Evolutionary conservation across 2,888 invertebrate species (phyloP), one percentile per base, ranked within the genome.

Genomic region (Lasioglossum marginatum): DNA sequence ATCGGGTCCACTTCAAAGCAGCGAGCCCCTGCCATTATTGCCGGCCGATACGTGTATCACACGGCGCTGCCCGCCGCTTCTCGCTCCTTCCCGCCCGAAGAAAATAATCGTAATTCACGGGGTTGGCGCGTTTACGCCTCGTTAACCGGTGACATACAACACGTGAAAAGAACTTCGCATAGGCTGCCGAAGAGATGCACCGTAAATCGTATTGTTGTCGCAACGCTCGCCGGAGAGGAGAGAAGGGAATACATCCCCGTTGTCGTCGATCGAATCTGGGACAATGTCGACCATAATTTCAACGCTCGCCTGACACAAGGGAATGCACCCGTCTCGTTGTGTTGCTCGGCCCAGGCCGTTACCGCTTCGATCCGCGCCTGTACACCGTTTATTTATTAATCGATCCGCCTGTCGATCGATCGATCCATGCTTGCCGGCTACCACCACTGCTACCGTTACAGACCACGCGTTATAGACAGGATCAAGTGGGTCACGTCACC

Each of bases 241-340:
- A 87, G 91, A 91, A 88, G 87, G 88, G 87, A 83, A 90, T 88
- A 74, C 81, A 77, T 76, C 68, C 68, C 68, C 68, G 68, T 45
- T 70, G 78, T 79, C 79, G 78, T 72, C 73, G 82, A 40, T 70
- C 37, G 85, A 91, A 91, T 89, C 86, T 90, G 80, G 91, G 91
- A 91, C 91, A 91, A 91, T 91, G 91, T 91, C 90, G 91, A 76
- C 81, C 82, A 86, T 90, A 90, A 91, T 87, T 91, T 88, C 82
- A 90, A 82, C 82, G 81, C 75, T 84, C 66, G 76, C 84, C 40
- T 82, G 86, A 87, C 84, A 82, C 45, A 77, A 43, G 87, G 77
- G 87, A 89, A 87, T 88, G 89, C 86, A 82, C 84, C 70, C 76
- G 74, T 81, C 75, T n/a, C 77, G 79, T 60, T 75, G 60, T n/a